phyloP scores from a whole-genome alignment of 1,140 invertebrate genomes.

The Drosophila biarmipes region DNA sequence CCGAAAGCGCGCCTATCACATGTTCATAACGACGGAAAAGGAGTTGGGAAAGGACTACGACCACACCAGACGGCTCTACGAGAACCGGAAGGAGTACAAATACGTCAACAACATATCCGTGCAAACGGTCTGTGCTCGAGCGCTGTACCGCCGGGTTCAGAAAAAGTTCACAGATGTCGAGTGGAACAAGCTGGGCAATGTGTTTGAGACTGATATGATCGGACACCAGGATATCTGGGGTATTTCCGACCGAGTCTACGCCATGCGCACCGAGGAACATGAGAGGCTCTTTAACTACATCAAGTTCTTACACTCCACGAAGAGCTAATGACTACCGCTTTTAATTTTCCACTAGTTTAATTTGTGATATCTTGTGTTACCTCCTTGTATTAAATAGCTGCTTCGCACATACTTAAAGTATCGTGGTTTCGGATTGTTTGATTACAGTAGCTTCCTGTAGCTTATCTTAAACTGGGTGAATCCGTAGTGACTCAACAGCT shows the following conservation, averaged over 20 bases:
- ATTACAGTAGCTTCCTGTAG: conserved; percentile 64
- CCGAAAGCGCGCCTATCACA: conserved; percentile 28
- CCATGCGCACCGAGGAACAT: conserved; percentile 2
- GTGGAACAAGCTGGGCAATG: conserved; percentile 51
- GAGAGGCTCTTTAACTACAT: conserved; percentile 34
- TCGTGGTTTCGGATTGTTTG: not conserved
- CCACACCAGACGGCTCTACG: conserved; percentile 3
- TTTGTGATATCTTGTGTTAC: conserved; percentile 20
- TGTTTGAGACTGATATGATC: conserved; percentile 28
- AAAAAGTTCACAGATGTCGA: conserved; percentile 15
- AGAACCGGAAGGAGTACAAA: conserved; percentile 21
- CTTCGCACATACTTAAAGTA: conserved; percentile 1
- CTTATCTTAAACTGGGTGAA: conserved; percentile 66
- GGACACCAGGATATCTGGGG: not conserved
- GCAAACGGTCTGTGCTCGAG: conserved; percentile 11
- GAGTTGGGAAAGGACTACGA: conserved; percentile 14
- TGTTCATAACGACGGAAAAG: conserved; percentile 17
- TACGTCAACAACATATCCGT: conserved; percentile 27
- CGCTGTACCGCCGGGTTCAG: conserved; percentile 20
- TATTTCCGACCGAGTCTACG: not conserved
- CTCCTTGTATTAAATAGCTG: conserved; percentile 16
- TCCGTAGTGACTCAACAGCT: conserved; percentile 88
- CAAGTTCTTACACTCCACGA: conserved; percentile 25
- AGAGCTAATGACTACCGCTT: conserved; percentile 10
- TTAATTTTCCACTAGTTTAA: conserved; percentile 15